Base-by-base conservation (phyloP, 2,113 vertebrate species). In the Eidolon helvum region DNA sequence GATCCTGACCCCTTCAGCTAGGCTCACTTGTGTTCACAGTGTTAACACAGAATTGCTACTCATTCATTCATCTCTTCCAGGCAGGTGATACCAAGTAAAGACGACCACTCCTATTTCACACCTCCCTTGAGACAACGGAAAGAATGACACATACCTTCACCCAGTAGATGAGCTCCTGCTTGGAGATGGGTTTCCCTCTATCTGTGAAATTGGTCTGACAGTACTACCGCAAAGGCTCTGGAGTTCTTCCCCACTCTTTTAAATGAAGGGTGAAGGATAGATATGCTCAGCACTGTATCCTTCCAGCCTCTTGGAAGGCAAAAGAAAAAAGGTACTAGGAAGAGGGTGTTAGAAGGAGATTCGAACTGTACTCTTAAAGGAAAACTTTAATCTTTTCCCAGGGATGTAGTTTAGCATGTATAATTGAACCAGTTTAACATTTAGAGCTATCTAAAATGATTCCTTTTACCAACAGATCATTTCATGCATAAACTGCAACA, bases 101-200 rank as follows among this genome's bases (percentile, higher is more conserved):
- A 61, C 43, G 75, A n/a, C 48, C 4, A 11, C 68, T 95, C 72
- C 55, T 74, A 55, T 71, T 89, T 94, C 83, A 93, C 28, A 77
- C 40, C 87, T 89, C 75, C 38, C 91, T 75, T 74, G 72, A 95
- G 24, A 84, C 18, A 59, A 30, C 59, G 87, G 69, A 91, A 96
- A 95, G 63, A 92, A 71, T 89, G 74, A 90, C 84, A 61, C n/a
- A 63, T 6, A 24, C 48, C 78, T 93, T 89, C 30, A 7, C 24
- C n/a, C 38, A 57, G 50, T 28, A 72, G 55, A 10, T 61, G 24
- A 80, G 35, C 63, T 75, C 66, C 48, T 43, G 3, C 85, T 45
- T n/a, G 1, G 48, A 66, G 10, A 43, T 35, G 48, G 78, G 61
- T 22, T 10, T 78, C 55, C 35, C 9, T 57, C 80, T 10, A 18